Evolutionary conservation across 1,140 invertebrate genomes (phyloP), one percentile per base, ranked within the genome.

Genomic region (Chironomus tepperi): DNA sequence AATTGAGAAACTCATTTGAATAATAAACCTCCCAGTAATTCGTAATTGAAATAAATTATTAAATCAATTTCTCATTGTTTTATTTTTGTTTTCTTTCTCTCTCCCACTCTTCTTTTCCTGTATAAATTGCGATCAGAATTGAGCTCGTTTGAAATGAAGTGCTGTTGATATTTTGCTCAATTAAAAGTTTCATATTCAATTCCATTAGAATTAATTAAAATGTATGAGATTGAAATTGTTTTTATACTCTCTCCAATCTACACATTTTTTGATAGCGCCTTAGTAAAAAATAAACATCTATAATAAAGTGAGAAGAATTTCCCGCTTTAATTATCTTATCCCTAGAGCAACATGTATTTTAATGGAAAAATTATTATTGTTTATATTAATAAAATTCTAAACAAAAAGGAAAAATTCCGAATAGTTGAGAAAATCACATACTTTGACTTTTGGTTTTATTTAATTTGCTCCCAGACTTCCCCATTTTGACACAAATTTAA

Each of bases 121-220:
- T 70, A 19, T 12, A 12, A 57, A 12, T 57, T 57, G 7, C 47
- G 47, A 18, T 21, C 8, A 70, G 18, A 70, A 19, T 70, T 70
- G 16, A 10, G 65, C 65, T 67, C n/a, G n/a, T n/a, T n/a, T n/a
- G n/a, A n/a, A n/a, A n/a, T n/a, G n/a, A n/a, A n/a, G n/a, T n/a
- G n/a, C n/a, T 70, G 19, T 9, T 19, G 10, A 10, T 12, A 57
- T 57, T 57, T 57, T 57, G 2, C 65, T 70, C 65, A 70, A 70
- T 70, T 70, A 70, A 70, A 70, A 57, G 65, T 57, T 70, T 70
- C 19, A 21, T 5, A 19, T 70, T 70, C 65, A 70, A 21, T 70
- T 70, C 65, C n/a, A 70, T 70, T 70, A 70, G 65, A 70, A 18
- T 21, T 70, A 70, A 70, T 70, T 70, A 70, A 70, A 70, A 70